A percentile compares a stretch with the other conserved stretches of the same genome.
Conservation (phyloP, 2,113 vertebrate genomes). For the Platanista minor region DNA sequence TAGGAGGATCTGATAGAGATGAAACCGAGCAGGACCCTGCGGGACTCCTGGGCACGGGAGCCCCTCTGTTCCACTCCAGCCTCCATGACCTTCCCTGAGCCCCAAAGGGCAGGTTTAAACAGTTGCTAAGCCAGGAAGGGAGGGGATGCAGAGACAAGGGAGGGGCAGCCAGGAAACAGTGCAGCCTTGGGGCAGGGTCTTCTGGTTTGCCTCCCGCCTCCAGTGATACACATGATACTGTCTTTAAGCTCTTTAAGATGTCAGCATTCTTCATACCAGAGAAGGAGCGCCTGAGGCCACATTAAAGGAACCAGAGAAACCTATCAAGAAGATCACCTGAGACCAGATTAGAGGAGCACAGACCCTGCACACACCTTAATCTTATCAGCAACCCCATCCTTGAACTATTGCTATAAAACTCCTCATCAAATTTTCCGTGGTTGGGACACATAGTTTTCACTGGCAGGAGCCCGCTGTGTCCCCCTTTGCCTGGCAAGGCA, state of each 20-base stretch:
- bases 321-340: background rate
- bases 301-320: background rate
- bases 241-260: background rate
- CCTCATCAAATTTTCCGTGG: background rate
- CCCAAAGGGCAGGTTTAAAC: background rate
- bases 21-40: background rate
- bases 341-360: background rate
- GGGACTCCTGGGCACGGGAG: background rate
- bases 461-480: background rate
- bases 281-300: background rate
- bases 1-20: background rate
- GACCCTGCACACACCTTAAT: background rate
- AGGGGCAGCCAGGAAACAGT: background rate
- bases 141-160: background rate
- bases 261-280: background rate
- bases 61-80: background rate
- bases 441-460: background rate
- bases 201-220: background rate
- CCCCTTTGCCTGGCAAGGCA: background rate
- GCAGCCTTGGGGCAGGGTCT: background rate
- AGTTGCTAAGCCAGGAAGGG: background rate
- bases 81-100: background rate
- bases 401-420: background rate
- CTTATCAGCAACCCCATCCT: background rate
- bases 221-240: background rate